Percentiles rank a stretch among this genome's conserved stretches.
These are phyloP conservation scores for Centropristis striata DNA, from an alignment of 2,113 vertebrate species.

Conservation along the genomic window DNA sequence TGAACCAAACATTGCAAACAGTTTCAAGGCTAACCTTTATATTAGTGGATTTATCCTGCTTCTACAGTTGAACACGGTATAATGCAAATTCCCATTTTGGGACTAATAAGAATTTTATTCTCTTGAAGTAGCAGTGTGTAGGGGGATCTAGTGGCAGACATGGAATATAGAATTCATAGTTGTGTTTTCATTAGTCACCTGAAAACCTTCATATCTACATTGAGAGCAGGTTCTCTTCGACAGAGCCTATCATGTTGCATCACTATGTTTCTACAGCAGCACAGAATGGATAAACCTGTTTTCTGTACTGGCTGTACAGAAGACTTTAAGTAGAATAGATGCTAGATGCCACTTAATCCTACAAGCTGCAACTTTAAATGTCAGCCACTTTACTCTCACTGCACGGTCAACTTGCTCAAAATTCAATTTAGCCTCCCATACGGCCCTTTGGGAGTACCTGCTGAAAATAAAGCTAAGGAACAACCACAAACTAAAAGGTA, in stretches of 20 bases:
- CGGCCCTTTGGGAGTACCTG: slow-evolving; percentile 7
- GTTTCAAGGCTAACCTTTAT: neutral
- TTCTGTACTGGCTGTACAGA: too few relatives aligned
- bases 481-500: slow-evolving; percentile 20
- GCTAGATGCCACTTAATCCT: too few relatives aligned
- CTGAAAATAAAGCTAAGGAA: slow-evolving; percentile 16
- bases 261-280: too few relatives aligned
- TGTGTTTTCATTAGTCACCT: too few relatives aligned
- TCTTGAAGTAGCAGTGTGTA: neutral
- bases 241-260: too few relatives aligned
- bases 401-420: slow-evolving; percentile 23
- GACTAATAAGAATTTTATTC: slow-evolving; percentile 18
- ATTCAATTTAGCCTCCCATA: slow-evolving; percentile 46
- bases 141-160: too few relatives aligned
- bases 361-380: slow-evolving; percentile 3
- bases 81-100: slow-evolving; percentile 3
- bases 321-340: too few relatives aligned
- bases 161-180: too few relatives aligned
- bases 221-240: too few relatives aligned
- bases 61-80: neutral
- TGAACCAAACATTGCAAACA: neutral
- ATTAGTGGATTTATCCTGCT: neutral
- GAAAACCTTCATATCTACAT: too few relatives aligned
- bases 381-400: slow-evolving; percentile 23
- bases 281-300: too few relatives aligned